Conservation (phyloP, 2,113 vertebrate species). For the Trinectes maculatus region DNA sequence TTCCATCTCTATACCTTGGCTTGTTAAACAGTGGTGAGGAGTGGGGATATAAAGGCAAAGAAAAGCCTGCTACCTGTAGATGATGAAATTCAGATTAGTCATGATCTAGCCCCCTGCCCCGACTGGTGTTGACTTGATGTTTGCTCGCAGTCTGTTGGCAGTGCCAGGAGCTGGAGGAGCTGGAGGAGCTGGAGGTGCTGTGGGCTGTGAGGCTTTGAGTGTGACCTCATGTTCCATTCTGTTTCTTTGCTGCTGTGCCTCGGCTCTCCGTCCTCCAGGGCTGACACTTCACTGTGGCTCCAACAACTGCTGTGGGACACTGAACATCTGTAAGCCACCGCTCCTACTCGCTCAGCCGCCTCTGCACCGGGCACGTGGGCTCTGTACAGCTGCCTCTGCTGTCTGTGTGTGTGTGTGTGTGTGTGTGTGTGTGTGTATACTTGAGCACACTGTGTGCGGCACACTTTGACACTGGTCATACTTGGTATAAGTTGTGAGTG, state of each 20-base stretch:
- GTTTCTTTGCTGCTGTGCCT: conserved; percentile 69
- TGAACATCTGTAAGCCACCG: conserved; percentile 76
- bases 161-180: conserved; percentile 55
- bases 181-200: conserved; percentile 51
- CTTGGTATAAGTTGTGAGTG: conserved; percentile 30
- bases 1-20: neutral
- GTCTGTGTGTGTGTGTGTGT: conserved; percentile 21
- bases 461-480: conserved; percentile 47
- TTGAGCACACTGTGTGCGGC: conserved; percentile 36
- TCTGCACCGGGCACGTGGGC: conserved; percentile 47
- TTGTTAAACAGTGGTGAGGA: neutral
- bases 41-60: conserved; percentile 3
- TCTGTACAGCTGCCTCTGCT: conserved; percentile 39
- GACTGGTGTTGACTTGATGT: conserved; percentile 63
- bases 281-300: conserved; percentile 69
- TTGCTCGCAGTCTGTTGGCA: conserved; percentile 59
- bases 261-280: conserved; percentile 65
- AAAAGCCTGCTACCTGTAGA: conserved; percentile 13
- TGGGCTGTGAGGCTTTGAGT: conserved; percentile 66
- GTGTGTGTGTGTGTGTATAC: conserved; percentile 20
- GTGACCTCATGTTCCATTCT: conserved; percentile 81
- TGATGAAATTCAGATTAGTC: conserved; percentile 57
- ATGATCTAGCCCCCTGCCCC: conserved; percentile 10
- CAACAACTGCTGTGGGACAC: conserved; percentile 79
- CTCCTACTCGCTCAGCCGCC: conserved; percentile 59